A percentile compares a stretch with the other conserved stretches of the same genome.
Evolutionary conservation across 2,113 vertebrate genomes (phyloP).

Genomic region (Cercopithecus mona): DNA sequence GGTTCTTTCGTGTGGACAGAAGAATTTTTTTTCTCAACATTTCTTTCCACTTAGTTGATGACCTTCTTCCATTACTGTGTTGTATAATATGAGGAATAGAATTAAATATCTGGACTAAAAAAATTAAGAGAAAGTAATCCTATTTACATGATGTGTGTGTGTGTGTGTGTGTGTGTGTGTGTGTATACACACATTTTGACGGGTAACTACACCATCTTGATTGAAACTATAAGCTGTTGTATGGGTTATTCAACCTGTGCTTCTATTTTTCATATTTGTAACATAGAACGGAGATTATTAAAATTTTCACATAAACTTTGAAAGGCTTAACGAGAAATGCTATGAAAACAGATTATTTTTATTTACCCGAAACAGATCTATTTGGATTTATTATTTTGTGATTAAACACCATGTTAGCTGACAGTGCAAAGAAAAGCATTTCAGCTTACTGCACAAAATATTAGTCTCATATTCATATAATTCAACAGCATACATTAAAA

Average conservation of each 20-base stretch:
- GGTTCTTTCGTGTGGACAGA: not conserved
- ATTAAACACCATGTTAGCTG: not conserved
- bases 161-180: not conserved
- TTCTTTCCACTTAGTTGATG: not conserved
- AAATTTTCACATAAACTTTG: not conserved
- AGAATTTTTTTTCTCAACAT: not conserved
- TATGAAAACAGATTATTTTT: constrained; percentile 9
- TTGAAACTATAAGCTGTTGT: not conserved
- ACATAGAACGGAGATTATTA: not conserved
- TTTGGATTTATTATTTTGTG: not conserved
- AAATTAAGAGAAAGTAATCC: not conserved
- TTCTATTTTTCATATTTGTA: not conserved
- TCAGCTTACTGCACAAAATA: not conserved
- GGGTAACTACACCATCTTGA: not conserved
- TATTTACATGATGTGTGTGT: not conserved
- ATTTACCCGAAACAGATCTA: not conserved
- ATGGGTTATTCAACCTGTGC: not conserved
- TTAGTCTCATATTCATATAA: no score
- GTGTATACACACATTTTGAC: no score
- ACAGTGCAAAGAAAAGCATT: not conserved
- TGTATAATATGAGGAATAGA: not conserved
- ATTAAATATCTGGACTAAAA: not conserved
- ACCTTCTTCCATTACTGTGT: not conserved
- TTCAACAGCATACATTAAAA: not conserved
- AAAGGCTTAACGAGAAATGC: not conserved